Percentiles rank a stretch among this genome's conserved stretches.
phyloP scores from a whole-genome alignment of 1,140 invertebrate species.

The Zeugodacus cucurbitae region DNA sequence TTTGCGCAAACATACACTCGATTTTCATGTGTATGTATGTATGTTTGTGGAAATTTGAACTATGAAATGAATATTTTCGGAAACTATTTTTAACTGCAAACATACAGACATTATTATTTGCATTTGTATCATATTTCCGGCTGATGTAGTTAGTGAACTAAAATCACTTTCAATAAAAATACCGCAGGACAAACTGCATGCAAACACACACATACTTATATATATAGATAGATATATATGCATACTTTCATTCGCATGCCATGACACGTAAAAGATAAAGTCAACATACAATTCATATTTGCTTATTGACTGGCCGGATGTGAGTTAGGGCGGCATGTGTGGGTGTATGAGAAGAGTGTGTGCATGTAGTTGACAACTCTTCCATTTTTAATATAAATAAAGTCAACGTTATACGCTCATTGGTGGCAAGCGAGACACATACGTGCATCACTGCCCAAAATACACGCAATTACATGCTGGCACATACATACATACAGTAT shows the following conservation, averaged over 20 bases:
- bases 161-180: conserved; percentile 28
- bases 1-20: neutral
- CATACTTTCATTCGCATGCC: neutral
- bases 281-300: neutral
- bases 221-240: neutral
- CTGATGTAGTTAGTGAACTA: conserved; percentile 25
- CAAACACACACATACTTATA: neutral
- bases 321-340: neutral
- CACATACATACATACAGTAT: neutral
- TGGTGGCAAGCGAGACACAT: neutral
- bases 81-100: too few relatives aligned
- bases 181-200: neutral
- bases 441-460: neutral
- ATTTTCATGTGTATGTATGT: neutral
- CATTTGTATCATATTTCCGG: conserved; percentile 15
- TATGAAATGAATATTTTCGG: too few relatives aligned
- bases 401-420: conserved; percentile 8
- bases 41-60: neutral
- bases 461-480: neutral
- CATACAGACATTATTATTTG: neutral
- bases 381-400: conserved; percentile 21
- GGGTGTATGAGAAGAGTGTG: neutral
- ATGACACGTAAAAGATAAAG: neutral
- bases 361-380: neutral
- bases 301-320: conserved; percentile 2